phyloP scores from a whole-genome alignment of 2,888 invertebrate species.

The Drosophila antonietae region DNA sequence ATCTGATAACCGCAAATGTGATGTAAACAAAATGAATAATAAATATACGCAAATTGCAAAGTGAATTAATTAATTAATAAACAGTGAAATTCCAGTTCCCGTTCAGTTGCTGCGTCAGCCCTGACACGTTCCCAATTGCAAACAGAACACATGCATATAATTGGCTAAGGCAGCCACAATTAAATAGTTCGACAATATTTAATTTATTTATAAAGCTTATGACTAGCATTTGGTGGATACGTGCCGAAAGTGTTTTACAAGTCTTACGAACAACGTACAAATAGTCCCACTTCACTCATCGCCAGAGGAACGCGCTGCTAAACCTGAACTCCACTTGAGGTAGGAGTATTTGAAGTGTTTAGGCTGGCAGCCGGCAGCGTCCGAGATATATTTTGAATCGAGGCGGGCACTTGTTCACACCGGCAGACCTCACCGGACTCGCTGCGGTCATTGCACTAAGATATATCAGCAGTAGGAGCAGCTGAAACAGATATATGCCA shows the following conservation, averaged over 20 bases:
- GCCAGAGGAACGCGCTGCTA: not conserved
- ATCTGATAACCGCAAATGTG: conserved; percentile 7
- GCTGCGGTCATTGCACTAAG: conserved; percentile 19
- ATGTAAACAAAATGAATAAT: conserved; percentile 3
- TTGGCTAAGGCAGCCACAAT: not conserved
- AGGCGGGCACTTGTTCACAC: conserved; percentile 22
- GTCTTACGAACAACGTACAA: not conserved
- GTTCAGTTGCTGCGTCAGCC: not conserved
- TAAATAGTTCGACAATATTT: conserved; percentile 4
- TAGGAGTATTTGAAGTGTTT: conserved; percentile 6
- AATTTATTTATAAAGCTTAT: conserved; percentile 28
- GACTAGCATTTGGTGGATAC: conserved; percentile 18
- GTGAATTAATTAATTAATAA: conserved; percentile 6
- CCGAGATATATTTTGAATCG: conserved; percentile 43
- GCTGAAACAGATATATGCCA: conserved; percentile 14
- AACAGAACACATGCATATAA: not conserved
- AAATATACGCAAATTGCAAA: conserved; percentile 1
- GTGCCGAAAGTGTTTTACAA: conserved; percentile 11
- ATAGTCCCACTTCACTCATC: conserved; percentile 10
- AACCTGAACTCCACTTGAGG: conserved; percentile 3
- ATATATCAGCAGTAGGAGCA: conserved; percentile 33
- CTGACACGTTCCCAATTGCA: not conserved
- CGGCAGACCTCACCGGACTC: not conserved
- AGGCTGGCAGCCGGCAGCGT: conserved; percentile 58
- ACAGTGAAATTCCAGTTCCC: no score